phyloP scores from a whole-genome alignment of 2,888 invertebrate genomes.

The Tipula vernalis region DNA sequence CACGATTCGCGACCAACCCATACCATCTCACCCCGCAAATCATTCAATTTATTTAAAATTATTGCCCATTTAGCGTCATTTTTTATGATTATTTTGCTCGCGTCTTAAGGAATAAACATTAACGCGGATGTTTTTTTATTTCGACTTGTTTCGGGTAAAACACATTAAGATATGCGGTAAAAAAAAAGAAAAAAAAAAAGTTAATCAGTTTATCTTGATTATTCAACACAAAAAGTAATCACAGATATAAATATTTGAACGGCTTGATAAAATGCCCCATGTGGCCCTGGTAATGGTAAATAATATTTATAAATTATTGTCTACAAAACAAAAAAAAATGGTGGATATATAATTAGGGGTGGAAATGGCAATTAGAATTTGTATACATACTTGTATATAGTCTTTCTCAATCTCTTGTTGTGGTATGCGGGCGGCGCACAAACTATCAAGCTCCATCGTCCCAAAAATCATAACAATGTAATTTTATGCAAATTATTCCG shows the following conservation, averaged over 20 bases:
- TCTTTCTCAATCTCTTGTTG: neutral
- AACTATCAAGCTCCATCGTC: neutral
- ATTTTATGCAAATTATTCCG: neutral
- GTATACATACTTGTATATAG: neutral
- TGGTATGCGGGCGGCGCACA: neutral
- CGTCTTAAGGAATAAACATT: neutral
- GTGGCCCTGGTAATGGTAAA: neutral
- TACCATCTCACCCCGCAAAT: neutral
- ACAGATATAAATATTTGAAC: neutral
- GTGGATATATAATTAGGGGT: neutral
- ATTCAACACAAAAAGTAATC: neutral
- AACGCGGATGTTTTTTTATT: neutral
- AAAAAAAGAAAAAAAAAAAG: neutral
- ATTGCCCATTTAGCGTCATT: neutral
- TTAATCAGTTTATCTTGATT: constrained; percentile 4
- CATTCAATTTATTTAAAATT: neutral
- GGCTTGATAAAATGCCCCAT: constrained; percentile 4
- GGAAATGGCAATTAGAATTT: neutral
- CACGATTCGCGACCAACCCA: neutral
- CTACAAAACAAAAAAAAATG: neutral
- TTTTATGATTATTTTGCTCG: neutral
- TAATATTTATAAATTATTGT: neutral
- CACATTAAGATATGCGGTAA: neutral
- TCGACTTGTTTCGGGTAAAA: neutral
- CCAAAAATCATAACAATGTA: neutral